A percentile compares a stretch with the other conserved stretches of the same genome.
These are phyloP conservation scores for Aphelenchoides besseyi DNA, from an alignment of 1,140 invertebrate species.

Conservation along the genomic window DNA sequence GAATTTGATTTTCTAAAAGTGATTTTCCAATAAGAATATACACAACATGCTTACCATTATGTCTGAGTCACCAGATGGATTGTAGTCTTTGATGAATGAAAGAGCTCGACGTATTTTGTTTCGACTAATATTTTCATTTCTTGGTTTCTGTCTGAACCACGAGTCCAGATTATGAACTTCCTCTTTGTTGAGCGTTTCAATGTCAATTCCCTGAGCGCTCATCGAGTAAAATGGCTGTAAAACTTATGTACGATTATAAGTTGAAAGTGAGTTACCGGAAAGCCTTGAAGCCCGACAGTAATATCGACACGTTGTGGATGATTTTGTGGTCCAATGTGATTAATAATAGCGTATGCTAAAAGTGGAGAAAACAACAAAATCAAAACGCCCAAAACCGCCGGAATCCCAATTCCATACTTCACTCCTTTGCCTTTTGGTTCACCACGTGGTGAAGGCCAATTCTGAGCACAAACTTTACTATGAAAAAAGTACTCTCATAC, in stretches of 20 bases:
- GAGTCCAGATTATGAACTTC: not conserved
- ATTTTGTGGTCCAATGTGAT: slow-evolving; percentile 75
- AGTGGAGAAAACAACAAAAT: slow-evolving; percentile 94
- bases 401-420: slow-evolving; percentile 89
- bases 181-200: slow-evolving; percentile 3
- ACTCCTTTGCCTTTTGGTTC: slow-evolving; percentile 70
- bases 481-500: not conserved
- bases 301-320: slow-evolving; percentile 42
- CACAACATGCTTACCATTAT: not conserved
- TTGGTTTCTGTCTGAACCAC: too few relatives aligned
- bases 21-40: not conserved
- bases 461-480: not conserved
- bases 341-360: slow-evolving; percentile 88
- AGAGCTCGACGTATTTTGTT: slow-evolving; percentile 39
- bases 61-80: not conserved
- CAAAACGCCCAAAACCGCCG: slow-evolving; percentile 74
- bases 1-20: slow-evolving; percentile 52
- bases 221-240: slow-evolving; percentile 57
- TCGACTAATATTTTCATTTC: too few relatives aligned
- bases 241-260: not conserved
- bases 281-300: slow-evolving; percentile 52
- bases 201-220: slow-evolving; percentile 53
- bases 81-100: slow-evolving; percentile 52
- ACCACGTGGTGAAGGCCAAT: slow-evolving; percentile 67
- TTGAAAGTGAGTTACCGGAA: slow-evolving; percentile 42